These are phyloP conservation scores for Amphipoea lucens DNA, from an alignment of 2,888 invertebrate species.

Conservation along the genomic window DNA sequence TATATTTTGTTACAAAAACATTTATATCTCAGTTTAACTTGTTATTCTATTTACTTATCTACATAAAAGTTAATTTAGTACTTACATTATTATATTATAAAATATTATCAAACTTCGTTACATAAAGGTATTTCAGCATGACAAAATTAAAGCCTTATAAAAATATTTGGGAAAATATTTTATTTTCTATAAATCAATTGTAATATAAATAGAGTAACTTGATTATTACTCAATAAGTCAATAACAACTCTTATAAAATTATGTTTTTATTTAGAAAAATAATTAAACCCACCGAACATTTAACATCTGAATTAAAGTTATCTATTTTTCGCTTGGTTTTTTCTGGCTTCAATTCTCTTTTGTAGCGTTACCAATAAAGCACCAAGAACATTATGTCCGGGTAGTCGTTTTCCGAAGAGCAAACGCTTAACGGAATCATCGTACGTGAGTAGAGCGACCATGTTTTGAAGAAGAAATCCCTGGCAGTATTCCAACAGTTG, in stretches of 20 bases:
- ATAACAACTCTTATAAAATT: conserved; percentile 38
- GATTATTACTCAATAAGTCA: conserved; percentile 30
- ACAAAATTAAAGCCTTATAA: conserved; percentile 64
- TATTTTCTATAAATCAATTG: conserved; percentile 46
- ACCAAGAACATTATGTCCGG: conserved; percentile 96
- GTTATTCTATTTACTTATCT: conserved; percentile 58
- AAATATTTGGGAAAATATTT: conserved; percentile 63
- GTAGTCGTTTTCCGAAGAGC: conserved; percentile 96
- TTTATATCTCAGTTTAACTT: conserved; percentile 53
- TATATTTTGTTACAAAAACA: conserved; percentile 63
- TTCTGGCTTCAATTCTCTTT: conserved; percentile 93
- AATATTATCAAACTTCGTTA: conserved; percentile 58
- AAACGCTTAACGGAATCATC: conserved; percentile 97
- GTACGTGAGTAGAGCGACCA: conserved; percentile 97
- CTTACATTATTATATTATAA: conserved; percentile 54
- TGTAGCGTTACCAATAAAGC: conserved; percentile 95
- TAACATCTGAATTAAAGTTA: conserved; percentile 70
- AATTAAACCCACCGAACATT: conserved; percentile 28
- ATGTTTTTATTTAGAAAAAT: conserved; percentile 25
- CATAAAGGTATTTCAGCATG: conserved; percentile 58
- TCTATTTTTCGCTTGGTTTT: conserved; percentile 84
- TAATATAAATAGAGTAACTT: conserved; percentile 36
- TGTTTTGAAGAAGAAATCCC: conserved; percentile 96
- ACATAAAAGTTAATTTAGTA: conserved; percentile 61
- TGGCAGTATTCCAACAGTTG: conserved; percentile 97